Evolutionary conservation across 1,140 invertebrate species (phyloP).

Genomic region (Acromyrmex heyeri): DNA sequence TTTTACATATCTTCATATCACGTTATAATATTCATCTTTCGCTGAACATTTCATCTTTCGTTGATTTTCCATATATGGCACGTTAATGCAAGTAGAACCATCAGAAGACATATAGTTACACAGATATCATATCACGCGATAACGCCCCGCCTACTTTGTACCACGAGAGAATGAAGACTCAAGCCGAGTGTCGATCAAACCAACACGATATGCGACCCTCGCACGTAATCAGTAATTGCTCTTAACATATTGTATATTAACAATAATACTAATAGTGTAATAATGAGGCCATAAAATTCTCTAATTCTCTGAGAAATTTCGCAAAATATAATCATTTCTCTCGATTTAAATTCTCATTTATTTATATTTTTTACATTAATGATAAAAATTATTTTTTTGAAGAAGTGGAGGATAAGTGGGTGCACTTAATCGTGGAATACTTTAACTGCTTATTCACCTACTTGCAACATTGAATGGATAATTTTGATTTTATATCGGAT

Average conservation of each 20-base stretch:
- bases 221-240: conserved; percentile 46
- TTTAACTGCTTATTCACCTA: not conserved
- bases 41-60: conserved; percentile 10
- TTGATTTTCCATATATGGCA: conserved; percentile 32
- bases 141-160: conserved; percentile 65
- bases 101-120: conserved; percentile 58
- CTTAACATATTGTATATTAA: conserved; percentile 27
- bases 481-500: conserved; percentile 10
- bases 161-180: conserved; percentile 30
- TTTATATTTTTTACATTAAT: not conserved
- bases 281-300: not conserved
- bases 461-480: not conserved
- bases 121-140: conserved; percentile 76
- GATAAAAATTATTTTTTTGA: not conserved
- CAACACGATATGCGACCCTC: conserved; percentile 41
- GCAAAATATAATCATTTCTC: not conserved
- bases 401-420: not conserved
- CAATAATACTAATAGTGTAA: not conserved
- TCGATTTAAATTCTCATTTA: not conserved
- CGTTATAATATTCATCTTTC: not conserved
- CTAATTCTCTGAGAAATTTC: not conserved
- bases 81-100: conserved; percentile 45
- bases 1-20: not conserved
- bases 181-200: conserved; percentile 37
- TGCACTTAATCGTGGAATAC: not conserved